Evolutionary conservation across 2,797 vertebrate species (phyloP), one percentile per base, ranked within the genome.

Genomic region (Varecia variegata): DNA sequence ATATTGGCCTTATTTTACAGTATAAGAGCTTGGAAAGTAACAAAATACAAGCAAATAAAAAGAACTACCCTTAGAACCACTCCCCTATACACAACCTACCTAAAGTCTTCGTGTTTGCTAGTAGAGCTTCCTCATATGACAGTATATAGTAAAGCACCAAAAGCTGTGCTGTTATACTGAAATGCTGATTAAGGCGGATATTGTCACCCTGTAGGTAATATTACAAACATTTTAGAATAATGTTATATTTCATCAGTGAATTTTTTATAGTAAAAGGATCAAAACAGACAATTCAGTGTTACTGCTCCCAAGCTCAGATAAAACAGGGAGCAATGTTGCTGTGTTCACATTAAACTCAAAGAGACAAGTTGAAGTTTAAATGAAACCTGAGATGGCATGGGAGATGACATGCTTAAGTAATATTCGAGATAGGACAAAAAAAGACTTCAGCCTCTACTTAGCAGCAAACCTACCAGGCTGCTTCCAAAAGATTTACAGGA

Each of bases 61-160:
- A 76, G 45, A 97, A 88, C 47, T 11, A 70, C 56, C 73, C 50
- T 97, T 27, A n/a, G 77, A 90, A 62, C 74, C 32, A 77, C 5
- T 82, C 0, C 0, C 9, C 62, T 60, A 54, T 10, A 12, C 10
- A 43, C 9, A 70, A 86, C 97, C 79, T 98, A 99, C 99, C 99
- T 88, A 99, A 98, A 25, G 99, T 98, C 98, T 99, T 99, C 2
- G 99, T 99, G 98, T 98, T 99, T 32, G 99, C 99, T 88, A 99
- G 98, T 62, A 99, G 99, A 43, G 99, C 99, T 97, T 99, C 99
- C 94, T 99, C 99, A 0, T 99, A 99, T 0, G 99, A 99, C 97
- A 99, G 98, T 95, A 99, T 99, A 2, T 99, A 99, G 98, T 99
- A 99, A 74, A 99, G 99, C 98, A 99, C 99, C 20, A 99, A 98